These are phyloP conservation scores for Drosophila seguyi DNA, from an alignment of 1,140 invertebrate genomes.

Conservation along the genomic window DNA sequence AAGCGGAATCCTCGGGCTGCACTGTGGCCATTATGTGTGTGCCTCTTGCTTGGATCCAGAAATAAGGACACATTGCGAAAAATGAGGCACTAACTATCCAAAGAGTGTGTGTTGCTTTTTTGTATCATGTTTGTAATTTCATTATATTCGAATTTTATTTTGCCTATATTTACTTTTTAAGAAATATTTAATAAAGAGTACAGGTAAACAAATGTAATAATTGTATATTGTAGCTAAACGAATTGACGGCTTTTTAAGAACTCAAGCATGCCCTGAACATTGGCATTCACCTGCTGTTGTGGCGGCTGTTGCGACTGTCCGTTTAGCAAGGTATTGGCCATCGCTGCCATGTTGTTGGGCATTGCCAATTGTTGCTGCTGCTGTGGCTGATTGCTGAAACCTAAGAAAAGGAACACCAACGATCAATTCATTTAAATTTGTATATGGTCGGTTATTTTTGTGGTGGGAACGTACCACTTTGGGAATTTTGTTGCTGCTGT, in stretches of 20 bases:
- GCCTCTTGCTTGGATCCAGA: not conserved
- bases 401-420: slow-evolving; percentile 17
- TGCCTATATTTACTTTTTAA: slow-evolving; percentile 70
- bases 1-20: slow-evolving; percentile 2
- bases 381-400: slow-evolving; percentile 70
- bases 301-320: slow-evolving; percentile 69
- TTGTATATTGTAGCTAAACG: slow-evolving; percentile 71
- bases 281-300: slow-evolving; percentile 81
- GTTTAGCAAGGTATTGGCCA: slow-evolving; percentile 76
- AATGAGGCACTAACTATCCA: slow-evolving; percentile 1
- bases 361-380: slow-evolving; percentile 67
- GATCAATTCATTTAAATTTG: not conserved
- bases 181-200: slow-evolving; percentile 75
- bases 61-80: slow-evolving; percentile 8
- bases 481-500: slow-evolving; percentile 75
- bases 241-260: slow-evolving; percentile 85
- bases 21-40: not conserved
- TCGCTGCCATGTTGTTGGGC: slow-evolving; percentile 46
- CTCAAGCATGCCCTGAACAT: slow-evolving; percentile 84
- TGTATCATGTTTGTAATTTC: slow-evolving; percentile 39
- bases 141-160: slow-evolving; percentile 77
- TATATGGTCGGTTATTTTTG: no score
- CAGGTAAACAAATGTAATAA: slow-evolving; percentile 73
- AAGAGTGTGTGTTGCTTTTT: slow-evolving; percentile 1
- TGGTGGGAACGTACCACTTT: slow-evolving; percentile 37